phyloP scores from a whole-genome alignment of 1,140 invertebrate species.

The Cydia strobilella region DNA sequence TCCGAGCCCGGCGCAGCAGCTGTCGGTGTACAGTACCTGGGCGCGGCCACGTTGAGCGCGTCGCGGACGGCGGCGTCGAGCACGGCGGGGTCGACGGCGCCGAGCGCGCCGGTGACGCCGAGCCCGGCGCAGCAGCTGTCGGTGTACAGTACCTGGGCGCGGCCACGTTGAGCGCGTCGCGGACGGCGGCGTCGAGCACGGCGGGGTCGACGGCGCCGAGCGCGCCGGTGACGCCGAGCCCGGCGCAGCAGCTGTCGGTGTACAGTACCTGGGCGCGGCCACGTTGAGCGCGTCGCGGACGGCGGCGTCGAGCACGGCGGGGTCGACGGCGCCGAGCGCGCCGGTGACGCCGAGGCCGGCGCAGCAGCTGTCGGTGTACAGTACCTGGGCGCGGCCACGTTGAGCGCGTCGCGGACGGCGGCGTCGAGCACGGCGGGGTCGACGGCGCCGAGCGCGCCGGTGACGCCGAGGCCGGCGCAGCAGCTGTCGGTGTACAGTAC shows the following conservation, averaged over 20 bases:
- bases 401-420: conserved; percentile 93
- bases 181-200: conserved; percentile 93
- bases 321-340: conserved; percentile 96
- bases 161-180: conserved; percentile 94
- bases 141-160: too few relatives aligned
- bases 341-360: conserved; percentile 97
- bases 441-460: conserved; percentile 80
- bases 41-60: conserved; percentile 93
- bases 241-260: conserved; percentile 9
- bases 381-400: conserved; percentile 93
- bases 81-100: conserved; percentile 94
- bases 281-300: conserved; percentile 95
- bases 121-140: conserved; percentile 98
- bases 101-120: conserved; percentile 97
- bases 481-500: conserved; percentile 49
- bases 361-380: conserved; percentile 98
- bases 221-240: background rate
- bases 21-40: conserved; percentile 80
- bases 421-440: conserved; percentile 96
- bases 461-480: background rate
- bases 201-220: conserved; percentile 90
- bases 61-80: conserved; percentile 96
- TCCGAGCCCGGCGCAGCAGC: background rate
- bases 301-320: conserved; percentile 93
- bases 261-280: conserved; percentile 86